Conservation (phyloP, 2,797 vertebrate genomes). For the Xenopus petersii region DNA sequence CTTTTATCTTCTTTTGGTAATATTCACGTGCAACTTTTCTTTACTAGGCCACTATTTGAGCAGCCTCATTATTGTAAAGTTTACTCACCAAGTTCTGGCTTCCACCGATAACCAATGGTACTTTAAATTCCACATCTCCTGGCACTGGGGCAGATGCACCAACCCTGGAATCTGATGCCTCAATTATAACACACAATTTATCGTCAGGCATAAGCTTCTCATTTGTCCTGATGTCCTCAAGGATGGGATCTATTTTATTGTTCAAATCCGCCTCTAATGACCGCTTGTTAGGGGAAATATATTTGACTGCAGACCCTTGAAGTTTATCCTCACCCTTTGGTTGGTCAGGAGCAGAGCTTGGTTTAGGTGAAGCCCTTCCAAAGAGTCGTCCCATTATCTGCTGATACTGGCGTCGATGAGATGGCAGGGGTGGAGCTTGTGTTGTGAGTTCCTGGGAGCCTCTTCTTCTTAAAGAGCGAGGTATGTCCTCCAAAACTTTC, state of each 20-base stretch:
- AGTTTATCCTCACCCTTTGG: conserved; percentile 28
- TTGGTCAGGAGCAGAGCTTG: background rate
- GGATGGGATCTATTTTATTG: background rate
- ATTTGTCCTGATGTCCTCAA: conserved; percentile 43
- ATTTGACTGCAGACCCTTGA: conserved; percentile 18
- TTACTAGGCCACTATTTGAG: no score
- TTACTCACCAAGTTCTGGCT: conserved; percentile 16
- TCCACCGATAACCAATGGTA: conserved; percentile 24
- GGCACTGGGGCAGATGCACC: conserved; percentile 36
- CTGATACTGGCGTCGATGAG: conserved; percentile 81
- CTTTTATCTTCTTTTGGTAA: no score
- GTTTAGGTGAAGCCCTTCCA: conserved; percentile 44
- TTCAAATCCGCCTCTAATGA: conserved; percentile 59
- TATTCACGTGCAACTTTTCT: no score
- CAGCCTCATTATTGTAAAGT: no score
- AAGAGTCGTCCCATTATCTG: conserved; percentile 82
- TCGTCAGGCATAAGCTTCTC: conserved; percentile 36
- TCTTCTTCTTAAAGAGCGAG: conserved; percentile 80
- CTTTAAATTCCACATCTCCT: background rate
- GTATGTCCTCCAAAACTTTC: conserved; percentile 79
- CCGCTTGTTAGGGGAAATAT: conserved; percentile 50
- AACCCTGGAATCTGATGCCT: conserved; percentile 49
- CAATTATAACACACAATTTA: conserved; percentile 51
- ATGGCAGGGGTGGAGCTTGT: conserved; percentile 50
- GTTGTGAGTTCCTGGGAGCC: conserved; percentile 76